These are phyloP conservation scores for Dermolepida albohirtum DNA, from an alignment of 2,888 invertebrate species.

Conservation along the genomic window DNA sequence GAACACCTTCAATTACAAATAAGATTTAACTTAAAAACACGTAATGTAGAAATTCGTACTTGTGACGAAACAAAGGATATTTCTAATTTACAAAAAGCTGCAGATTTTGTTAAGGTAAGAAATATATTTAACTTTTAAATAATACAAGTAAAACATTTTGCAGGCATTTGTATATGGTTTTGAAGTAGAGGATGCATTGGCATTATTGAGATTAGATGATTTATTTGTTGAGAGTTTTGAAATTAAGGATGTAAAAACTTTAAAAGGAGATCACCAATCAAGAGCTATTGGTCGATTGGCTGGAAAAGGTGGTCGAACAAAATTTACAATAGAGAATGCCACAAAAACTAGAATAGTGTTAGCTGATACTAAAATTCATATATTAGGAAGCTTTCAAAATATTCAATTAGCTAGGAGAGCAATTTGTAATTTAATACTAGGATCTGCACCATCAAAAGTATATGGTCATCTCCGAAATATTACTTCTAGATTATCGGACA, in stretches of 20 bases:
- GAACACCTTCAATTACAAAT: conserved; percentile 95
- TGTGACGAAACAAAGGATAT: conserved; percentile 83
- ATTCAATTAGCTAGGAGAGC: conserved; percentile 94
- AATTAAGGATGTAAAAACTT: conserved; percentile 94
- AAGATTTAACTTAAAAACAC: conserved; percentile 90
- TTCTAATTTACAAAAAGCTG: conserved; percentile 94
- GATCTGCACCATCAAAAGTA: conserved; percentile 97
- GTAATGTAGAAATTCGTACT: conserved; percentile 88
- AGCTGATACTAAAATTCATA: conserved; percentile 96
- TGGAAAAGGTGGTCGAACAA: conserved; percentile 96
- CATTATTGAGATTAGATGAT: conserved; percentile 94
- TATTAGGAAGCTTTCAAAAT: conserved; percentile 97
- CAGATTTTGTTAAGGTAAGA: conserved; percentile 89
- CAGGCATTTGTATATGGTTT: conserved; percentile 94
- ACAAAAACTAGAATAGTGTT: conserved; percentile 98
- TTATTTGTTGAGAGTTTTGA: conserved; percentile 97
- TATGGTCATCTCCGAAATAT: conserved; percentile 93
- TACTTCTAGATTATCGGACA: conserved; percentile 84
- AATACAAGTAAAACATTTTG: conserved; percentile 40
- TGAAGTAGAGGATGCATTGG: conserved; percentile 96
- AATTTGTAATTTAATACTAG: conserved; percentile 95
- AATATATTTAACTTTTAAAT: not conserved
- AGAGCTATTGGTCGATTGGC: conserved; percentile 97
- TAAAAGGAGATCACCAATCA: conserved; percentile 95
- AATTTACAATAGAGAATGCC: conserved; percentile 98